These are phyloP conservation scores for Semaprochilodus insignis DNA, from an alignment of 2,797 vertebrate species.

Conservation along the genomic window DNA sequence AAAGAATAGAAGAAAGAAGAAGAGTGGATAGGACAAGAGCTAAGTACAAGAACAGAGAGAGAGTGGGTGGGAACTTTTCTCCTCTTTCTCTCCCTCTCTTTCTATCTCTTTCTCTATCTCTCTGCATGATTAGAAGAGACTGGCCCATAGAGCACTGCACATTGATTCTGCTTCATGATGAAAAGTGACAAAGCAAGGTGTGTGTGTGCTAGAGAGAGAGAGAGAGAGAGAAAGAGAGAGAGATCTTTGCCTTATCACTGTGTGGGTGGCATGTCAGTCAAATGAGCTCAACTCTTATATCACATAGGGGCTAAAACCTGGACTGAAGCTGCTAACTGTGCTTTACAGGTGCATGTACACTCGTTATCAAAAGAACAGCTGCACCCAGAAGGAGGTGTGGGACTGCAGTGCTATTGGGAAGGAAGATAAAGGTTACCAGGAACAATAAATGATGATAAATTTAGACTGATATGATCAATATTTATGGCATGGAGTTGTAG, in stretches of 20 bases:
- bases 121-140: slow-evolving; percentile 55
- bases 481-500: no score
- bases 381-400: no score
- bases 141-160: slow-evolving; percentile 34
- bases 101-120: slow-evolving; percentile 29
- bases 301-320: slow-evolving; percentile 44
- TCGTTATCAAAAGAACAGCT: no score
- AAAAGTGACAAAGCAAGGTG: slow-evolving; percentile 54
- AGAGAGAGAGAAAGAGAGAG: slow-evolving; percentile 11
- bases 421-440: no score
- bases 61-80: slow-evolving; percentile 24
- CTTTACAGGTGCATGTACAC: not conserved
- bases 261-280: slow-evolving; percentile 54
- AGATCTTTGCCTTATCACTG: slow-evolving; percentile 45
- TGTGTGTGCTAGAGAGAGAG: slow-evolving; percentile 32
- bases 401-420: no score
- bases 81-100: not conserved
- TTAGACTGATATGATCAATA: no score
- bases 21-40: slow-evolving; percentile 32
- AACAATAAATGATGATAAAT: no score
- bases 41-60: slow-evolving; percentile 24
- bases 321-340: slow-evolving; percentile 23
- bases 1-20: slow-evolving; percentile 35
- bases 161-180: slow-evolving; percentile 59
- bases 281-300: slow-evolving; percentile 40